Evolutionary conservation across 2,888 invertebrate genomes (phyloP), one percentile per base, ranked within the genome.

Genomic region (Drosophila maculinotata): DNA sequence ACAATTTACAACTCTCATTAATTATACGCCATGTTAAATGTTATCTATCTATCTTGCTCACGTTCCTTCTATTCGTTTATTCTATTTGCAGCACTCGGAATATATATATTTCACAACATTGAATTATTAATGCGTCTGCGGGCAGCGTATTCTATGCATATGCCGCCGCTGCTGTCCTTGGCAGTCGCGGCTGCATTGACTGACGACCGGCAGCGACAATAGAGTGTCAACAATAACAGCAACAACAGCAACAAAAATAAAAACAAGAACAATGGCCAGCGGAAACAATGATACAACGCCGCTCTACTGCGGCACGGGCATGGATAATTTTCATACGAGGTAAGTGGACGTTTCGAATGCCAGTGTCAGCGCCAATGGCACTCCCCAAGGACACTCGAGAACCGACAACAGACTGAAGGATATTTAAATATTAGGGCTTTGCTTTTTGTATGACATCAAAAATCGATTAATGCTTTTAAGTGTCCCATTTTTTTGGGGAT

Each of bases 291-390:
- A 85, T 66, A 85, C 89, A 57, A 76, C 74, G 58, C 87, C 89
- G 68, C 77, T 76, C 39, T 90, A 90, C 58, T 90, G 90, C 75
- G 90, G 90, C 66, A 76, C 86, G 49, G 85, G 84, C 75, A 76
- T 90, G 83, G 90, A 90, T 77, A 85, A 89, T 79, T 90, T 90
- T 66, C 90, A 90, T 76, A 90, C 90, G 42, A 81, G 85, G 90
- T 90, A 76, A 89, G 90, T 78, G 60, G 60, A 41, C 62, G 70
- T 71, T 64, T 74, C 28, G 69, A 69, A 57, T 67, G 69, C 39
- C 69, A 56, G 26, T 12, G 53, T 35, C 63, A 59, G 23, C 41
- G 26, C 51, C 28, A 5, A 25, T 30, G 52, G 39, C 26, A 36
- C 17, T 39, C 39, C 60, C 57, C 74, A 74, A 71, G 74, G 68